phyloP scores from a whole-genome alignment of 2,113 vertebrate species.

The Microcebus tavaratra region DNA sequence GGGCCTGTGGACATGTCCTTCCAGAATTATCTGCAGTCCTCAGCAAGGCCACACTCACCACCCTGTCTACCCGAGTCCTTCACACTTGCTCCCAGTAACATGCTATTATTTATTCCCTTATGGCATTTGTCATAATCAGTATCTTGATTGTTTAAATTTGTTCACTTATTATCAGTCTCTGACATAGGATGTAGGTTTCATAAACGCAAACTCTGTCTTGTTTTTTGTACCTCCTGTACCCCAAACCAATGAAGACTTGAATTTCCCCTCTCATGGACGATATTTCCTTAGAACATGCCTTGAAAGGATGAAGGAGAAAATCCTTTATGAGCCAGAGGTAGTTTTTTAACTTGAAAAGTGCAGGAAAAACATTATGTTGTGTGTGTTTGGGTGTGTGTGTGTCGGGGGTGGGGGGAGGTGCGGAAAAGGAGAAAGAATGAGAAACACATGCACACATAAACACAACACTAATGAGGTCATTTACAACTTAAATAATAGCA shows the following conservation, averaged over 20 bases:
- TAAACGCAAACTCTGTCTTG: background rate
- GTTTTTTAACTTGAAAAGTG: background rate
- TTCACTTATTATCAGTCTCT: background rate
- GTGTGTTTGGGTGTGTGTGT: too few species aligned
- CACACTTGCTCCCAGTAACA: background rate
- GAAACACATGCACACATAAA: too few species aligned
- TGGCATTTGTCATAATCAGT: background rate
- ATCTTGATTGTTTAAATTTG: background rate
- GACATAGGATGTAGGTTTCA: background rate
- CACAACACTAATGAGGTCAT: background rate
- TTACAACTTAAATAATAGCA: constrained; percentile 26
- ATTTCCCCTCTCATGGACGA: background rate
- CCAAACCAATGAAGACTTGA: background rate
- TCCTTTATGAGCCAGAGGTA: background rate
- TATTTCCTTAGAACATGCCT: background rate
- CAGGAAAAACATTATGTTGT: background rate
- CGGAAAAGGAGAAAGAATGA: background rate
- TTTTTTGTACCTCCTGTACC: background rate
- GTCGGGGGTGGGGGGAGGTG: background rate
- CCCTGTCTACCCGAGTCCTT: background rate
- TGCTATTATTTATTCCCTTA: background rate
- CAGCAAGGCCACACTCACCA: background rate
- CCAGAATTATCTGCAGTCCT: background rate
- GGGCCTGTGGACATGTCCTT: background rate
- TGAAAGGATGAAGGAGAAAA: background rate